Percentiles rank a stretch among this genome's conserved stretches.
Evolutionary conservation across 2,113 vertebrate genomes (phyloP).

Genomic region (Burhinus bistriatus): DNA sequence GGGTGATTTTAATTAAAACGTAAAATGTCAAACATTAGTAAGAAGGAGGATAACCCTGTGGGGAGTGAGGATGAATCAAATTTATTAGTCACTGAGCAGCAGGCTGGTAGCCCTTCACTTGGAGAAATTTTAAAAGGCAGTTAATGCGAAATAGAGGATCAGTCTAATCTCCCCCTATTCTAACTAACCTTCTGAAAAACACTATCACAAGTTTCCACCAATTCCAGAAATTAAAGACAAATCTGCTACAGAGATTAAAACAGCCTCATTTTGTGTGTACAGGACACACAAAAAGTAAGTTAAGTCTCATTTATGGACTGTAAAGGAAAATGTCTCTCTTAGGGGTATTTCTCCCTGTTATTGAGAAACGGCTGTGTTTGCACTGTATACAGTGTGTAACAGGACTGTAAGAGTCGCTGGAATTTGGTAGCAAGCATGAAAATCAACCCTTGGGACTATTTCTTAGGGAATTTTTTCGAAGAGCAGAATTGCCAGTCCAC

Average conservation of each 20-base stretch:
- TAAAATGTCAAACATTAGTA: constrained; percentile 76
- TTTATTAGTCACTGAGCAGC: constrained; percentile 73
- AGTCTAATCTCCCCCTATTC: not conserved
- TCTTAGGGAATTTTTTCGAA: not conserved
- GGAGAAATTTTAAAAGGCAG: constrained; percentile 46
- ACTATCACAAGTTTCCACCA: not conserved
- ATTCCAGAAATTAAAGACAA: constrained; percentile 32
- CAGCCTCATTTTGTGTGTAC: not conserved
- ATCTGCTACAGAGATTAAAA: constrained; percentile 7
- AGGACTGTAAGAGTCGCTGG: not conserved
- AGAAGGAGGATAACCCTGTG: constrained; percentile 62
- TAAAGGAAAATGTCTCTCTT: not conserved
- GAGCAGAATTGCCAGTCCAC: not conserved
- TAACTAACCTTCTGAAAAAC: constrained; percentile 4
- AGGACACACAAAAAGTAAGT: not conserved
- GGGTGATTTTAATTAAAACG: constrained; percentile 74
- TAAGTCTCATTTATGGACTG: not conserved
- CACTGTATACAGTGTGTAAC: not conserved
- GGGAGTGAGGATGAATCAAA: constrained; percentile 66
- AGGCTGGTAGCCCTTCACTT: constrained; percentile 61
- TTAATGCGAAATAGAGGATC: not conserved
- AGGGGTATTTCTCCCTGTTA: not conserved
- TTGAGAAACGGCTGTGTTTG: not conserved
- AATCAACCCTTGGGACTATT: not conserved
- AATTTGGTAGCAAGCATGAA: not conserved